phyloP scores from a whole-genome alignment of 2,888 invertebrate species.

The Dryobotodes eremita region DNA sequence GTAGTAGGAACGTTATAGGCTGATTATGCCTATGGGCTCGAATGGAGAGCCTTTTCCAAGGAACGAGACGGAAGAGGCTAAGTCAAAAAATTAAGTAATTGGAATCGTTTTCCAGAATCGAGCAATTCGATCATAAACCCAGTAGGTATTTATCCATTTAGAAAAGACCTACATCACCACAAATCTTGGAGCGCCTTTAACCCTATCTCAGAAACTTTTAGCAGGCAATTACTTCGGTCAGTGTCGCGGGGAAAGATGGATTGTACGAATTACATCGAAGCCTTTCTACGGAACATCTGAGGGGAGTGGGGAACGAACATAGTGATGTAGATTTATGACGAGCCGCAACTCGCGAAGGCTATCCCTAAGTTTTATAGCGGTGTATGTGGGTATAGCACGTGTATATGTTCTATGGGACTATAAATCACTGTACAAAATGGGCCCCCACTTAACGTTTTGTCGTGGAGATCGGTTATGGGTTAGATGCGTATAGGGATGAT shows the following conservation, averaged over 20 bases:
- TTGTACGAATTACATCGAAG: conserved; percentile 74
- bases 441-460: conserved; percentile 56
- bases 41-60: not conserved
- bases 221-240: conserved; percentile 75
- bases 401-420: conserved; percentile 60
- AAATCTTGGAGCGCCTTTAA: conserved; percentile 49
- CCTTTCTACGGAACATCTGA: conserved; percentile 54
- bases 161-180: conserved; percentile 30
- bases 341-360: conserved; percentile 63
- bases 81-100: not conserved
- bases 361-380: conserved; percentile 67
- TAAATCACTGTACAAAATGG: conserved; percentile 59
- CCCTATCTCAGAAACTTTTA: conserved; percentile 71
- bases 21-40: not conserved
- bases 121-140: not conserved
- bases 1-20: not conserved
- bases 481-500: conserved; percentile 13
- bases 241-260: conserved; percentile 77
- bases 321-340: conserved; percentile 74
- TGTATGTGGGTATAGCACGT: conserved; percentile 50
- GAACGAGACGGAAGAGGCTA: not conserved
- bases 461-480: conserved; percentile 28
- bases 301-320: conserved; percentile 60
- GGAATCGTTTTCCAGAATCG: not conserved
- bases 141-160: conserved; percentile 4